These are phyloP conservation scores for Zaprionus camerounensis DNA, from an alignment of 1,140 invertebrate genomes.

Conservation along the genomic window DNA sequence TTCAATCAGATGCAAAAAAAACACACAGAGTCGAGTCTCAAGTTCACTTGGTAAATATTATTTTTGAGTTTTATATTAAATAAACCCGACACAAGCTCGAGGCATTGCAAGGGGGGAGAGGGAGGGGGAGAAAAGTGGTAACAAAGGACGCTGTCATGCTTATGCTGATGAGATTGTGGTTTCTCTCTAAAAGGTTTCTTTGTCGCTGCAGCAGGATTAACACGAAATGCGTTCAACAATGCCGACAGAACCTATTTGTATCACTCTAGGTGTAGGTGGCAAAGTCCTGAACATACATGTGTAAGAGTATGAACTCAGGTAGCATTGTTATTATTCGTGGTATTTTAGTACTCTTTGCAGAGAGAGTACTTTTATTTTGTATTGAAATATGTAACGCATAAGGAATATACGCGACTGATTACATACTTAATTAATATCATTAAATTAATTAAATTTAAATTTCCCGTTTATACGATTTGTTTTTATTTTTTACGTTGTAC, in stretches of 20 bases:
- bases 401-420: too few relatives aligned
- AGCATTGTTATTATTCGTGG: background rate
- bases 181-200: constrained; percentile 35
- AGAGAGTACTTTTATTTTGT: background rate
- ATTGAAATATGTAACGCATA: background rate
- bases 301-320: background rate
- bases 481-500: background rate
- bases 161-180: constrained; percentile 22
- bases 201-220: constrained; percentile 43
- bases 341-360: background rate
- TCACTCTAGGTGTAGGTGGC: constrained; percentile 33
- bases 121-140: background rate
- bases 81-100: background rate
- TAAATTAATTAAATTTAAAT: too few relatives aligned
- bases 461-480: background rate
- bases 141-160: constrained; percentile 20
- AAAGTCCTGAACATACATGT: background rate
- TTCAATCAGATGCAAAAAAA: constrained; percentile 40
- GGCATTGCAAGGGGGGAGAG: too few relatives aligned
- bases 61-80: constrained; percentile 42
- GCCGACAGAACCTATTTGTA: constrained; percentile 50
- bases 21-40: background rate
- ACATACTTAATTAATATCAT: too few relatives aligned
- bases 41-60: constrained; percentile 56
- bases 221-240: constrained; percentile 32